Evolutionary conservation across 2,797 vertebrate species (phyloP), one percentile per base, ranked within the genome.

Genomic region (Anabacerthia variegaticeps): DNA sequence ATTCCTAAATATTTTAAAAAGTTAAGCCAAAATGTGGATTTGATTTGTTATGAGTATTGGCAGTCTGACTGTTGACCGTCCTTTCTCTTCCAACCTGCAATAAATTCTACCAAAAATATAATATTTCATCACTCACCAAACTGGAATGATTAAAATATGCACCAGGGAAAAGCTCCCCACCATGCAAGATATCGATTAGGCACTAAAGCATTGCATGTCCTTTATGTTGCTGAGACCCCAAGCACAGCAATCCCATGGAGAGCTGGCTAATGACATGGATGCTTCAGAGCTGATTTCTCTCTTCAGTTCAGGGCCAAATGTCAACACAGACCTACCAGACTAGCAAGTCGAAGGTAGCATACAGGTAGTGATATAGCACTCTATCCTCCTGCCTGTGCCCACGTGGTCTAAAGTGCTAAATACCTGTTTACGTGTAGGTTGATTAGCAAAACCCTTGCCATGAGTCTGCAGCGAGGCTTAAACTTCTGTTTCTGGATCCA

Each of bases 1-100:
- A 74, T 88, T 86, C 41, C 2, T 91, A 82, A 93, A 80, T 84
- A 87, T 62, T 96, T 93, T 55, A 9, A 88, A 66, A 68, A 8
- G 6, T 68, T 89, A 65, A 73, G 84, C 78, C 92, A 95, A 87
- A 95, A 95, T 65, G 55, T 95, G 92, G 82, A 72, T 96, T 85
- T 94, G 56, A 92, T 97, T 93, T 96, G 48, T 72, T 94, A 65
- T 0, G 1, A 92, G 32, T 78, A 52, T 87, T 93, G 88, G 91
- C 84, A 93, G 75, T 36, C 93, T 75, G 41, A 90, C 58, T 82
- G 41, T 51, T 95, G 79, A 76, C 66, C 2, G 0, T 90, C 43
- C 56, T 88, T 83, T 92, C 48, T 81, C 55, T 85, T 88, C 89
- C 72, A 96, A 48, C 34, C 18, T 91, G 43, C 34, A 85, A 92